Evolutionary conservation across 2,113 vertebrate species (phyloP), one percentile per base, ranked within the genome.

Genomic region (Ailuropoda melanoleuca): DNA sequence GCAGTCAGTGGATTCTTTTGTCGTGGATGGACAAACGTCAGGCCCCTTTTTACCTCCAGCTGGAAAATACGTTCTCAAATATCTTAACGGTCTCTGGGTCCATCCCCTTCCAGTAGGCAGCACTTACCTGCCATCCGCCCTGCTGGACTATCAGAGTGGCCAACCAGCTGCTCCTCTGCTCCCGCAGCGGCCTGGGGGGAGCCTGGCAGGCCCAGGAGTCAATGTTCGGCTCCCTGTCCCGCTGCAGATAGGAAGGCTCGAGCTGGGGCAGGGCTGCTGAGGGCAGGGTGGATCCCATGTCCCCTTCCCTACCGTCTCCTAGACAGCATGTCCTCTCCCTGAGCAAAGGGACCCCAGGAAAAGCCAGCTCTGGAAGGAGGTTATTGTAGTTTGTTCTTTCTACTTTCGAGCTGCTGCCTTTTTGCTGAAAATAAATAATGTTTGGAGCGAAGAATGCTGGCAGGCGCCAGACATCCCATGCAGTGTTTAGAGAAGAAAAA

Each of bases 241-340:
- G 26, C 26, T 1, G 6, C 2, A 64, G 2, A 17, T 34, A 64
- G 62, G 62, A 64, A 64, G 62, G 29, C 29, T 64, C 6, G 3
- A 43, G 23, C 39, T 37, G 8, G 19, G 37, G 56, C 31, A 29
- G 14, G 37, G 77, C 21, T 9, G 15, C 3, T 4, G 18, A 50
- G 82, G 24, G 31, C 21, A 82, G 48, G 26, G 26, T 81, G 5
- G 37, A 13, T 5, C 48, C 64, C 9, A 0, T 1, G 2, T 23
- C 19, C 39, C 19, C 11, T 39, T 43, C 66, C 43, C 8, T 48
- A 23, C 75, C 26, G 4, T 7, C 82, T 13, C 31, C 93, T 1
- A 4, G 3, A 17, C n/a, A 37, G 1, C 0, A 2, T 1, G 1
- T 43, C 62, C 2, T 77, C 26, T 24, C 60, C 19, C 31, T 24